Conservation (phyloP, 2,888 invertebrate genomes). For the Lycophotia porphyrea region DNA sequence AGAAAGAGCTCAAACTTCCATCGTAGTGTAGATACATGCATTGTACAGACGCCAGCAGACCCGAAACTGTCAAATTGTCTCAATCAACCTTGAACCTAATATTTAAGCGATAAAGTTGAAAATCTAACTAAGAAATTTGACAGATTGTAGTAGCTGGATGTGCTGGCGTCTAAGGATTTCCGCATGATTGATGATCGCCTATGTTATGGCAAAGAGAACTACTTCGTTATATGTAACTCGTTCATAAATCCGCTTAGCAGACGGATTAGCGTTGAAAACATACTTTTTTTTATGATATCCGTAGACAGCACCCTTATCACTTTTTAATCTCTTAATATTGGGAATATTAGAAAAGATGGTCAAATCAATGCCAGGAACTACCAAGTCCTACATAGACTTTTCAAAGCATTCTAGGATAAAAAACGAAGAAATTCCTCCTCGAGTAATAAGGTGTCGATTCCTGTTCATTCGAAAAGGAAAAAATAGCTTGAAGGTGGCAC, state of each 20-base stretch:
- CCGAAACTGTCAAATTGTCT: no score
- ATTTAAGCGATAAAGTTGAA: no score
- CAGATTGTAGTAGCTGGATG: no score
- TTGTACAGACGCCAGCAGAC: no score
- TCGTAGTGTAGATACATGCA: not conserved
- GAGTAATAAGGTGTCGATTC: conserved; percentile 31
- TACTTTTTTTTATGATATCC: not conserved
- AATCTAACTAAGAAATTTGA: no score
- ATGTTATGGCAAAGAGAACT: not conserved
- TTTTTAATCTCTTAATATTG: not conserved
- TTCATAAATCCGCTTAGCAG: not conserved
- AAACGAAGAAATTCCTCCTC: conserved; percentile 1
- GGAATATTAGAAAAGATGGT: not conserved
- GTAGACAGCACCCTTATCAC: not conserved
- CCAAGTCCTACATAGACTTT: not conserved
- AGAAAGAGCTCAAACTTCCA: not conserved
- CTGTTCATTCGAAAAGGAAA: conserved; percentile 20
- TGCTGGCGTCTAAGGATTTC: not conserved
- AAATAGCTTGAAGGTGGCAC: conserved; percentile 25
- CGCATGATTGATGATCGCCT: not conserved
- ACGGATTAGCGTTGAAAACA: not conserved
- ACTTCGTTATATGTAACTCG: not conserved
- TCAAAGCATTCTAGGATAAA: not conserved
- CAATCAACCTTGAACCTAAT: no score
- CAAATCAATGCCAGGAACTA: not conserved